Evolutionary conservation across 2,888 invertebrate species (phyloP).

Genomic region (Drosophila mimetica): DNA sequence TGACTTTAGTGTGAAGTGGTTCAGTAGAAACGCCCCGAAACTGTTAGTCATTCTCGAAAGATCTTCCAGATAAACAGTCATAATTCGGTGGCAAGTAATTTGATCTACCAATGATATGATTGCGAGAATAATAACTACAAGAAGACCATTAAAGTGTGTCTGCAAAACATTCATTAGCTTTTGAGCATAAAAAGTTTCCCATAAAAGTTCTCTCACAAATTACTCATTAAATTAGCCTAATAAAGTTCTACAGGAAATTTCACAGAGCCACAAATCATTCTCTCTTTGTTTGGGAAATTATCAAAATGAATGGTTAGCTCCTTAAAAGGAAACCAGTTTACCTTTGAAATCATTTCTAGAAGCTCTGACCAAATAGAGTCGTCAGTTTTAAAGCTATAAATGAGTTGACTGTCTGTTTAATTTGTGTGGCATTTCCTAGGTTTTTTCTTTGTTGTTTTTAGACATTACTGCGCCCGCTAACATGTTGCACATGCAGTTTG

Average conservation of each 20-base stretch:
- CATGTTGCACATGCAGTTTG: conserved; percentile 45
- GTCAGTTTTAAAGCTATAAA: conserved; percentile 9
- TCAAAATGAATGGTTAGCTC: conserved; percentile 25
- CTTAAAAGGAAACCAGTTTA: conserved; percentile 37
- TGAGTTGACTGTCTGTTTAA: conserved; percentile 18
- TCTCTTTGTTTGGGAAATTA: conserved; percentile 19
- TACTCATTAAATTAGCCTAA: conserved; percentile 30
- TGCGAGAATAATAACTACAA: not conserved
- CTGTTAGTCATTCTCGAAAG: conserved; percentile 6
- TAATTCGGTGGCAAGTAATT: conserved; percentile 4
- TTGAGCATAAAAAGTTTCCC: conserved; percentile 5
- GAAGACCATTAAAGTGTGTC: too few species aligned
- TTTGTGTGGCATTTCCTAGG: conserved; percentile 33
- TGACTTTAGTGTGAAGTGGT: conserved; percentile 39
- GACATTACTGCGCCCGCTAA: not conserved
- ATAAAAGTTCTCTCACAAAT: conserved; percentile 15
- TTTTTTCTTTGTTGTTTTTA: conserved; percentile 30
- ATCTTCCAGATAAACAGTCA: conserved; percentile 23
- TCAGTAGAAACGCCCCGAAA: conserved; percentile 48
- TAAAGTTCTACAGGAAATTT: conserved; percentile 35
- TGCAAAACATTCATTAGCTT: conserved; percentile 18
- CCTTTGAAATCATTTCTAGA: conserved; percentile 35
- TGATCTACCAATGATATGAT: conserved; percentile 21
- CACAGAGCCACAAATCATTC: conserved; percentile 16
- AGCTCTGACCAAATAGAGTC: conserved; percentile 31